Evolutionary conservation across 2,113 vertebrate species (phyloP).

Genomic region (Coregonus clupeaformis): DNA sequence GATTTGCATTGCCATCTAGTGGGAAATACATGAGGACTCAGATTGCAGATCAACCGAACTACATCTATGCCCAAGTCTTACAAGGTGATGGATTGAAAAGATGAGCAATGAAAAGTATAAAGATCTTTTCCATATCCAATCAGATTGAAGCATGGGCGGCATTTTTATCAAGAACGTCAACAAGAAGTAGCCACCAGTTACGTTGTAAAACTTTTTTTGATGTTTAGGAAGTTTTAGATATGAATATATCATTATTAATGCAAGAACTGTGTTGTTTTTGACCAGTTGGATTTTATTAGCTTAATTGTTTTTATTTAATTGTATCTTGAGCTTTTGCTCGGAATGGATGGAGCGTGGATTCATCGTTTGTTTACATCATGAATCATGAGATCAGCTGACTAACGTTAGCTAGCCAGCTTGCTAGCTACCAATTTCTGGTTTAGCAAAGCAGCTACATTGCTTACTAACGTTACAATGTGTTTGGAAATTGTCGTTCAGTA

Average conservation of each 20-base stretch:
- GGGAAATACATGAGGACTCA: neutral
- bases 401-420: slow-evolving; percentile 2
- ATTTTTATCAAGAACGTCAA: slow-evolving; percentile 7
- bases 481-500: neutral
- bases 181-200: slow-evolving; percentile 34
- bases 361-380: slow-evolving; percentile 27
- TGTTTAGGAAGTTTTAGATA: slow-evolving; percentile 1
- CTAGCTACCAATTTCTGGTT: neutral
- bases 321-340: neutral
- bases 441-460: neutral
- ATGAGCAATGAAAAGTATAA: no score
- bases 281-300: neutral
- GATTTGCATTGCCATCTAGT: slow-evolving; percentile 34
- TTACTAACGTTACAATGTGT: neutral
- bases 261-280: neutral
- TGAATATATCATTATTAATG: neutral
- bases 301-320: no score
- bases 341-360: neutral
- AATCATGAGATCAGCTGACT: slow-evolving; percentile 33
- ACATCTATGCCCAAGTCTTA: neutral
- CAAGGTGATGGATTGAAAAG: no score
- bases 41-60: slow-evolving; percentile 1
- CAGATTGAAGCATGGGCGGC: neutral
- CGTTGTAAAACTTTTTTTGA: neutral
- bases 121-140: slow-evolving; percentile 10